phyloP scores from a whole-genome alignment of 2,113 vertebrate species.

The Orthochromis indermauri region DNA sequence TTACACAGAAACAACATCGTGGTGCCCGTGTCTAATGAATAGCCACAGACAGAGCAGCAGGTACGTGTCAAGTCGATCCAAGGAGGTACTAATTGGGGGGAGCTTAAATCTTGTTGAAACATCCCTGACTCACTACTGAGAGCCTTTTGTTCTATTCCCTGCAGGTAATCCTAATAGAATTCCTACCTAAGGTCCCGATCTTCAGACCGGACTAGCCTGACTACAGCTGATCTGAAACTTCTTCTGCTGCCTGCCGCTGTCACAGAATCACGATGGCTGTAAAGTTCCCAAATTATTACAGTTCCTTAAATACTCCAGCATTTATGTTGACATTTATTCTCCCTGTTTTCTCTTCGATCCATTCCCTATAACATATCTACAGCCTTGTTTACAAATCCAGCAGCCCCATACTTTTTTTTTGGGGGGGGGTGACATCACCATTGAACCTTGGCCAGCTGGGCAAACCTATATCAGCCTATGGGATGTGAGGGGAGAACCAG shows the following conservation, averaged over 20 bases:
- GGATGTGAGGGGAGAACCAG: background rate
- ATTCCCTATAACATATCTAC: background rate
- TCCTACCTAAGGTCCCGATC: slow-evolving; percentile 99
- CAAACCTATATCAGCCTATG: background rate
- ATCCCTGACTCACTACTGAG: background rate
- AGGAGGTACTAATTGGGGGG: background rate
- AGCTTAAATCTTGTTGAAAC: background rate
- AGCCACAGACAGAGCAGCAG: background rate
- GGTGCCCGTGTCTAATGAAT: background rate
- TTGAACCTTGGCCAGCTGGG: background rate
- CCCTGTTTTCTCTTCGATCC: background rate
- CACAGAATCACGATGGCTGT: slow-evolving; percentile 22
- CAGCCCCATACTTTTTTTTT: background rate
- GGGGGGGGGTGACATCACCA: background rate
- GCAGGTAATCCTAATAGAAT: slow-evolving; percentile 99
- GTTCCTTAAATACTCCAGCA: slow-evolving; percentile 14
- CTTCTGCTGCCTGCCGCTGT: slow-evolving; percentile 75
- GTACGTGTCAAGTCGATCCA: background rate
- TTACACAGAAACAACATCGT: background rate
- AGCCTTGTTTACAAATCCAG: slow-evolving; percentile 56
- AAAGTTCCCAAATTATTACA: background rate
- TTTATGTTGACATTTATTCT: slow-evolving; percentile 53
- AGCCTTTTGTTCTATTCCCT: slow-evolving; percentile 9
- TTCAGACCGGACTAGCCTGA: slow-evolving; percentile 92
- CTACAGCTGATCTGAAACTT: slow-evolving; percentile 70